Evolutionary conservation across 1,140 invertebrate species (phyloP).

Genomic region (Ceratosolen fusciceps): DNA sequence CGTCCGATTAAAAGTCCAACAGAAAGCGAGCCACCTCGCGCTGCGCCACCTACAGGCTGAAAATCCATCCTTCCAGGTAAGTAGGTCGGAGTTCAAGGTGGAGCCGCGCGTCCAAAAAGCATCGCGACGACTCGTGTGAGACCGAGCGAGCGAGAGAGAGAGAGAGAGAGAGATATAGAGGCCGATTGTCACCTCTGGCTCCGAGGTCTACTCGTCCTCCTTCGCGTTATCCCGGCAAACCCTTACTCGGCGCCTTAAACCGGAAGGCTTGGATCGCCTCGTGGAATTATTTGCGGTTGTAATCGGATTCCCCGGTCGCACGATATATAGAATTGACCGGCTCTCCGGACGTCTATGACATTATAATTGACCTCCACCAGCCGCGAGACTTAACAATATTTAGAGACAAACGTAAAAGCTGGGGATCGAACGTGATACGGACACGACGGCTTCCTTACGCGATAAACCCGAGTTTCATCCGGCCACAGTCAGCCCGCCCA

Average conservation of each 20-base stretch:
- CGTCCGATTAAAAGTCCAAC: constrained; percentile 31
- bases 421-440: background rate
- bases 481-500: no score
- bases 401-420: background rate
- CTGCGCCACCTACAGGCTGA: background rate
- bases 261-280: background rate
- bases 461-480: background rate
- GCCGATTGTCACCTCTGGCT: background rate
- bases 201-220: background rate
- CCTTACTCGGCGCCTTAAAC: no score
- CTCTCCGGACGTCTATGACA: background rate
- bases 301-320: background rate
- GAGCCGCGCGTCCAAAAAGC: background rate
- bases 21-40: background rate
- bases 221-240: background rate
- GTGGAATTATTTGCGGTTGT: background rate
- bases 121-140: background rate
- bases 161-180: no score
- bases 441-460: background rate
- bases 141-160: no score
- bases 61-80: constrained; percentile 26
- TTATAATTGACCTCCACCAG: background rate
- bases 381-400: background rate
- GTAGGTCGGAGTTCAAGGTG: constrained; percentile 48
- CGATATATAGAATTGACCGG: background rate